phyloP scores from a whole-genome alignment of 2,888 invertebrate genomes.

The Diplazon laetatorius region DNA sequence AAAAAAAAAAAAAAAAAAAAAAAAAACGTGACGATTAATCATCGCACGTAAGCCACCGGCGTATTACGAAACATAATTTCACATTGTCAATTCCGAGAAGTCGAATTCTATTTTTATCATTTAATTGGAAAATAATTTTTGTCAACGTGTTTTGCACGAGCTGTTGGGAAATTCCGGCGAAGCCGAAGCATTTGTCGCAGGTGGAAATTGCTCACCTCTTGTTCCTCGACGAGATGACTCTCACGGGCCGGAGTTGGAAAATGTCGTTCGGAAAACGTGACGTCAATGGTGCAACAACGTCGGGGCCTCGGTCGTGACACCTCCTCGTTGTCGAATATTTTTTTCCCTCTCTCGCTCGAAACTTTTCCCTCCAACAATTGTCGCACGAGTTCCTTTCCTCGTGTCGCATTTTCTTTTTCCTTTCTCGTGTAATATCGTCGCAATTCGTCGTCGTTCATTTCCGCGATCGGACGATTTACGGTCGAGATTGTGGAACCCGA shows the following conservation, averaged over 20 bases:
- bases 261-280: constrained; percentile 89
- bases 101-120: constrained; percentile 1
- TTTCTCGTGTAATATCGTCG: constrained; percentile 51
- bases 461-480: not conserved
- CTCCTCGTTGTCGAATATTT: constrained; percentile 77
- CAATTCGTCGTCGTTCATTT: constrained; percentile 53
- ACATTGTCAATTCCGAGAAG: not conserved
- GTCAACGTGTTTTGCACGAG: too few relatives aligned
- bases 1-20: too few relatives aligned
- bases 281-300: constrained; percentile 84
- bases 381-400: constrained; percentile 53
- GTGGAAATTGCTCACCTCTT: constrained; percentile 83
- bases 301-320: constrained; percentile 85
- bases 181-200: not conserved
- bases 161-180: not conserved
- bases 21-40: constrained; percentile 6
- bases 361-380: constrained; percentile 71
- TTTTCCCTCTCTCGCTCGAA: constrained; percentile 59
- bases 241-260: constrained; percentile 93
- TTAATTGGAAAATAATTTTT: not conserved
- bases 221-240: constrained; percentile 88
- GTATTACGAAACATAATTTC: not conserved
- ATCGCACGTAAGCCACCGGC: not conserved
- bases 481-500: not conserved
- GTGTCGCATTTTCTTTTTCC: constrained; percentile 47